Percentiles rank a stretch among this genome's conserved stretches.
These are phyloP conservation scores for Crypturellus tataupa DNA, from an alignment of 2,797 vertebrate genomes.

Conservation along the genomic window DNA sequence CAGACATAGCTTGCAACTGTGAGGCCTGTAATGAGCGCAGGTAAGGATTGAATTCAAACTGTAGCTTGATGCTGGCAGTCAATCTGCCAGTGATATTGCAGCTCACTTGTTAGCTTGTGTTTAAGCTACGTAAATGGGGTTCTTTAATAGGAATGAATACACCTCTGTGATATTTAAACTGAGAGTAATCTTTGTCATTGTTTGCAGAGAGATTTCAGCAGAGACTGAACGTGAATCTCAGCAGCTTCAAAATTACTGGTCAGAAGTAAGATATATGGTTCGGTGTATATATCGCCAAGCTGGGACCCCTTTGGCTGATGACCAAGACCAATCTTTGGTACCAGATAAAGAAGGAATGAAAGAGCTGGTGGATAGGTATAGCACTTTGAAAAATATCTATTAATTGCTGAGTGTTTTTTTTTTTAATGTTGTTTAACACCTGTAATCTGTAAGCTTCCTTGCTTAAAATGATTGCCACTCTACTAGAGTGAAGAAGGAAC, in stretches of 20 bases:
- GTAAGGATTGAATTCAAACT: slow-evolving; percentile 71
- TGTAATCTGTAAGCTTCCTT: neutral
- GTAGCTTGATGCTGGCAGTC: neutral
- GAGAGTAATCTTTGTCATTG: neutral
- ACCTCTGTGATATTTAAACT: neutral
- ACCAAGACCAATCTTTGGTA: slow-evolving; percentile 93
- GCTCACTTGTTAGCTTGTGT: neutral
- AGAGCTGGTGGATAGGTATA: slow-evolving; percentile 94
- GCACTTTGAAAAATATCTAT: neutral
- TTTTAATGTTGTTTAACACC: neutral
- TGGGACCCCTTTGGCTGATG: slow-evolving; percentile 92
- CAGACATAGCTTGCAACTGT: slow-evolving; percentile 91
- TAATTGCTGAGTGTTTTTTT: neutral
- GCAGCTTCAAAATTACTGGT: slow-evolving; percentile 98
- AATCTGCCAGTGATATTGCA: neutral
- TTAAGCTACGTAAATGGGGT: neutral
- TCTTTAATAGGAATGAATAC: neutral
- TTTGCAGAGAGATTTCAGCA: slow-evolving; percentile 90
- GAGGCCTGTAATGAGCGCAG: slow-evolving; percentile 95
- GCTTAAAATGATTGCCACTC: neutral
- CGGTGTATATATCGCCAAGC: slow-evolving; percentile 97
- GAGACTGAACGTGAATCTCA: slow-evolving; percentile 95
- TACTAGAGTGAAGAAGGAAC: neutral
- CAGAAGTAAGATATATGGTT: slow-evolving; percentile 96
- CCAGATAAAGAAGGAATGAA: slow-evolving; percentile 96